phyloP scores from a whole-genome alignment of 2,113 vertebrate species.

The Microcebus griseorufus region DNA sequence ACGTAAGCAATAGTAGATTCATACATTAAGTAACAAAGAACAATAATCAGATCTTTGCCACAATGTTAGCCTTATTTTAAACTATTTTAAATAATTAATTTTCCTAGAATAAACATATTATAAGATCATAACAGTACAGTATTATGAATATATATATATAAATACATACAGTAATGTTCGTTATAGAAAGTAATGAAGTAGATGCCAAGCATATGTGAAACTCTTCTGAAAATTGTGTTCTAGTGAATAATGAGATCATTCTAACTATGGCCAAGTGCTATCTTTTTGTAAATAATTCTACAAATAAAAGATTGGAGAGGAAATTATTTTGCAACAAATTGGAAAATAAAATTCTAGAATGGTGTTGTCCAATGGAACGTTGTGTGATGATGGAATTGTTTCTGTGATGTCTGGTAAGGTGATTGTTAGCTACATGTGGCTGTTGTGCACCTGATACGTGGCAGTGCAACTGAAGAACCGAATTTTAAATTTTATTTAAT shows the following conservation, averaged over 20 bases:
- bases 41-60: conserved; percentile 5
- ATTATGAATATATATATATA: neutral
- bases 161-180: too few species aligned
- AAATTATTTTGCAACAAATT: conserved; percentile 9
- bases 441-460: neutral
- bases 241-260: conserved; percentile 15
- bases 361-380: neutral
- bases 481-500: neutral
- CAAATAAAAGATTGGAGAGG: conserved; percentile 3
- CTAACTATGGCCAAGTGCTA: neutral
- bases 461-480: neutral
- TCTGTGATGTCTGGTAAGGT: neutral
- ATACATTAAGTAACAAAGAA: neutral
- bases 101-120: conserved; percentile 20
- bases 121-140: neutral
- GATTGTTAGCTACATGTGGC: neutral
- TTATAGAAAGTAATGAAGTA: conserved; percentile 42
- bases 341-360: neutral
- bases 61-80: conserved; percentile 51
- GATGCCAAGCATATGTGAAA: neutral
- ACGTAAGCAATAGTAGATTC: neutral
- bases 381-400: neutral
- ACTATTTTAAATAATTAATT: conserved; percentile 44
- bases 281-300: conserved; percentile 18
- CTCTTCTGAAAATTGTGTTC: neutral